Conservation (phyloP, 2,797 vertebrate genomes). For the Hirundo rustica region DNA sequence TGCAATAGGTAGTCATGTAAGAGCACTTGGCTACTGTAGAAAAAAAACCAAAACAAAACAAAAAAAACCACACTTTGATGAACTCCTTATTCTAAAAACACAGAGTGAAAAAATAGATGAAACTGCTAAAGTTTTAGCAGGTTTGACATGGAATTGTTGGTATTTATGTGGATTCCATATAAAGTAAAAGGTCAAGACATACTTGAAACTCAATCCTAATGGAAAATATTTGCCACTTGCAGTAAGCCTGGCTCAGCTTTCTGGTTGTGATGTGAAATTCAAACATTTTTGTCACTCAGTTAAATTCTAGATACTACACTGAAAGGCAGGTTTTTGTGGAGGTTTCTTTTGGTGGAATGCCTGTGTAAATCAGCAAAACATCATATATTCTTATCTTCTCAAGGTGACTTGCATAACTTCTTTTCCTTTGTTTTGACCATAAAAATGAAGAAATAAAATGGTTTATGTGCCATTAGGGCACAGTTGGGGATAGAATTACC, state of each 20-base stretch:
- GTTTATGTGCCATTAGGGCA: neutral
- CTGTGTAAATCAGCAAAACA: neutral
- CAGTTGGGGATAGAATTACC: neutral
- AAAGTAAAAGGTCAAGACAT: conserved; percentile 8
- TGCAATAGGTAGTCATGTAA: neutral
- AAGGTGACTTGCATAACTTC: neutral
- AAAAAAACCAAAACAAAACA: neutral
- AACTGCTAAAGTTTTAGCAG: neutral
- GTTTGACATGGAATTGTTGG: neutral
- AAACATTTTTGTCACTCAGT: neutral
- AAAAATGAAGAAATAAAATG: neutral
- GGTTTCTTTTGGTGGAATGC: neutral
- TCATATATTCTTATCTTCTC: neutral
- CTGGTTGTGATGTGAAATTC: neutral
- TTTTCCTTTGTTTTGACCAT: neutral
- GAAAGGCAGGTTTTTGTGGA: neutral
- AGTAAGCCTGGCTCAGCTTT: neutral
- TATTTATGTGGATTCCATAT: neutral
- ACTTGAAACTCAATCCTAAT: neutral
- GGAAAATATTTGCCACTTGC: neutral
- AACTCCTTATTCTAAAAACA: neutral
- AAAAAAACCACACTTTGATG: neutral
- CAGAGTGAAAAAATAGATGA: neutral
- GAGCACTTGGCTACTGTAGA: neutral
- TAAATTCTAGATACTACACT: neutral